Evolutionary conservation across 2,888 invertebrate genomes (phyloP), one percentile per base, ranked within the genome.

Genomic region (Phorcus lineatus): DNA sequence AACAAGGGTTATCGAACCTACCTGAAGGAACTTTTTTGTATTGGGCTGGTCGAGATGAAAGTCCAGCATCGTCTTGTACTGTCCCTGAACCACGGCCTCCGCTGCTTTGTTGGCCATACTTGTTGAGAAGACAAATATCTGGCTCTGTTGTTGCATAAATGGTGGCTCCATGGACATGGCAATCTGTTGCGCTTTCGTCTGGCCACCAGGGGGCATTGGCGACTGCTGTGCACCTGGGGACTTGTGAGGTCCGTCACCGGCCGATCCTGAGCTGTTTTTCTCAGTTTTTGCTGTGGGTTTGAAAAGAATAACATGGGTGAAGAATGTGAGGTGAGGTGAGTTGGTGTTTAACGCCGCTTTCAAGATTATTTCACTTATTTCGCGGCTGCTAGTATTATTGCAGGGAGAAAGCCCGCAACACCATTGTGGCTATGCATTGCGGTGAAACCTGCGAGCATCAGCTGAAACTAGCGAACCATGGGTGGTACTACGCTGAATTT

Each of bases 51-150:
- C 97, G 94, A 97, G 86, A 92, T 99, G 99, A 94, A 96, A 99
- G 47, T 97, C 96, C 88, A 98, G 97, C 88, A 99, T 98, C 77
- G 97, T 97, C 90, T 96, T 96, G 93, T 96, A 97, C 90, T 97
- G 97, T 1, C 98, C 97, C 83, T 96, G 96, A 83, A 97, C 94
- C 17, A 98, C 98, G 17, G 97, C 95, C 90, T 99, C 98, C 0
- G 98, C 98, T 6, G 98, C 98, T 92, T 97, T 96, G 94, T 99
- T 99, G 3, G 98, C 99, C 94, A 98, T 94, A 90, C 96, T 94
- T 11, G 99, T 98, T 28, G 98, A 97, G 94, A 99, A 99, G 88
- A 99, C 98, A 95, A 98, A 99, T 93, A 99, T 97, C 94, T 98
- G 98, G 94, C 97, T 98, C 94, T 98, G 98, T 94, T 99, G 98